Base-by-base conservation (phyloP, 2,797 vertebrate genomes). In the Perdix hodgsoniae region DNA sequence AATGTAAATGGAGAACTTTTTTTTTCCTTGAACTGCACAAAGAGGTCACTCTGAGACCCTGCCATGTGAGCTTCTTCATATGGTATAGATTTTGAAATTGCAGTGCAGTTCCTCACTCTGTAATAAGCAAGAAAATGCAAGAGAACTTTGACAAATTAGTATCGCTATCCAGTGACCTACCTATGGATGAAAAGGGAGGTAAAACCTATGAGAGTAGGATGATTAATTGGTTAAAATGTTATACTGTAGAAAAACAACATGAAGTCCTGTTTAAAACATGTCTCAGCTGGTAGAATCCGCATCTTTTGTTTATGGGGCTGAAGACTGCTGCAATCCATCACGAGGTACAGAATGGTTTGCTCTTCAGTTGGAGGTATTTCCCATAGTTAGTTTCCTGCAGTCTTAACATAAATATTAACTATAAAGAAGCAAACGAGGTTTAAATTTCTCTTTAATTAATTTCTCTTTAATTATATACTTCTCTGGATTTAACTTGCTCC, bases 61-160 rank as follows among this genome's bases (percentile, higher is more conserved):
- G 61, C 42, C 29, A 35, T 31, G 50, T 80, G 54, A 65, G n/a
- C 59, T 95, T 45, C 63, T 31, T 77, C 1, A 0, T 11, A 39
- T 84, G 18, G 39, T 85, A 24, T 3, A 77, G 82, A 85, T 89
- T 95, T 93, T 90, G 63, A 91, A 96, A 93, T 26, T 73, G 22
- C 40, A 84, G 15, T 54, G 10, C 22, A n/a, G 61, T 91, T 90
- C 74, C 19, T 81, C 31, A 19, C 82, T 86, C 89, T 69, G 91
- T 91, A 96, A 91, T 88, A 86, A 95, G 84, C 84, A 57, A 24
- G 75, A 88, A 87, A 92, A 91, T 71, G 79, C 37, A 61, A 2
- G 16, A 93, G 78, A 94, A 94, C 49, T 75, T 71, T 59, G 66
- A 95, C 91, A 95, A 96, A 95, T 94, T 88, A 81, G 26, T 83